phyloP scores from a whole-genome alignment of 2,888 invertebrate genomes.

The Caenorhabditis imperialis region DNA sequence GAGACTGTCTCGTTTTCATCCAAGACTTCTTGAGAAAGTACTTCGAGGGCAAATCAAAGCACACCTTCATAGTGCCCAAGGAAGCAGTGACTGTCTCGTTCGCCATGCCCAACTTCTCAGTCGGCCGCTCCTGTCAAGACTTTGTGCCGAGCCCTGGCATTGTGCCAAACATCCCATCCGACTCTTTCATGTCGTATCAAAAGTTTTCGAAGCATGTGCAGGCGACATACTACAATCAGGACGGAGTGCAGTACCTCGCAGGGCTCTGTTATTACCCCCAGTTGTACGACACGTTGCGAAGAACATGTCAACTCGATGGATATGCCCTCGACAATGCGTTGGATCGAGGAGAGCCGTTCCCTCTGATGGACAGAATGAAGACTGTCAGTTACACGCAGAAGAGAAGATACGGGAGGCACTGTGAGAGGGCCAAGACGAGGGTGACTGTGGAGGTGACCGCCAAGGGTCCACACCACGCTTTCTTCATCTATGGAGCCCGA shows the following conservation, averaged over 20 bases:
- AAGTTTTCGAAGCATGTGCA: conserved; percentile 8
- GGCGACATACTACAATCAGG: conserved; percentile 4
- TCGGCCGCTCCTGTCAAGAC: background rate
- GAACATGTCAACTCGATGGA: background rate
- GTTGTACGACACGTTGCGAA: background rate
- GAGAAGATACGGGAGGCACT: no score
- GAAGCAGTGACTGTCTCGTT: conserved; percentile 1
- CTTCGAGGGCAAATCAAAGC: background rate
- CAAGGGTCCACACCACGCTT: no score
- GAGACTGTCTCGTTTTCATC: background rate
- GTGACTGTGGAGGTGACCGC: no score
- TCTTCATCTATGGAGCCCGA: no score
- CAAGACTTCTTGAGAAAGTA: background rate
- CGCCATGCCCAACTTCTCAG: background rate
- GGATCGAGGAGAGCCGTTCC: background rate
- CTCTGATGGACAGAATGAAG: no score
- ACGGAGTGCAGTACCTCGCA: conserved; percentile 2
- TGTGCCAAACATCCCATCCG: background rate
- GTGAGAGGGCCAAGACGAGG: no score
- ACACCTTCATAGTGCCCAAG: background rate
- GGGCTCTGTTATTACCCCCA: conserved; percentile 8
- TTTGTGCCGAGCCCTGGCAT: background rate
- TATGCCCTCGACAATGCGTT: no score
- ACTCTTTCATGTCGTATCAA: conserved; percentile 4
- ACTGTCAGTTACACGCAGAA: no score